Evolutionary conservation across 2,888 invertebrate genomes (phyloP).

Genomic region (Ochropleura plecta): DNA sequence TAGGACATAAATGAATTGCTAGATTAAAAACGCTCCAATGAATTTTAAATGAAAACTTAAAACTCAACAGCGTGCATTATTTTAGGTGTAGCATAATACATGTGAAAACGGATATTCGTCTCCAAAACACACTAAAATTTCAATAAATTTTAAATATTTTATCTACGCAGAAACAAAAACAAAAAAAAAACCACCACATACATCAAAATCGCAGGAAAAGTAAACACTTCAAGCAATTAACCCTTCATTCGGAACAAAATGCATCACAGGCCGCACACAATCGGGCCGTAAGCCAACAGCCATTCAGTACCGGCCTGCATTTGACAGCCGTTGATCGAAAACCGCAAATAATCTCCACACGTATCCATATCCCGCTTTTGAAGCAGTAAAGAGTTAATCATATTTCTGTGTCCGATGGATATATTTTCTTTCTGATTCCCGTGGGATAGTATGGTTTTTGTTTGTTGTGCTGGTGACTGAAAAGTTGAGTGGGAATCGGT

Average conservation of each 20-base stretch:
- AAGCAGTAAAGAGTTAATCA: conserved; percentile 22
- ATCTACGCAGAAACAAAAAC: not conserved
- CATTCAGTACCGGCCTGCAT: conserved; percentile 22
- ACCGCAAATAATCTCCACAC: conserved; percentile 34
- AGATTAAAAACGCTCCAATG: not conserved
- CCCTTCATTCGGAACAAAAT: conserved; percentile 38
- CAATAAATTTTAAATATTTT: not conserved
- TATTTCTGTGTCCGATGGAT: conserved; percentile 13
- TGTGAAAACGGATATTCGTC: not conserved
- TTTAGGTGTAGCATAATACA: not conserved
- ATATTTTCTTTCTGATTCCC: conserved; percentile 8
- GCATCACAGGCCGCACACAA: conserved; percentile 21
- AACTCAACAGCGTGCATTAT: not conserved
- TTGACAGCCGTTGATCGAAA: conserved; percentile 51
- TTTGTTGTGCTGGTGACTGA: not conserved
- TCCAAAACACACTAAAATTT: too few species aligned
- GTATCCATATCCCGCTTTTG: conserved; percentile 23
- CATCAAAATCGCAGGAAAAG: conserved; percentile 10
- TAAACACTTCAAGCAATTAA: conserved; percentile 47
- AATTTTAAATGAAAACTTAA: not conserved
- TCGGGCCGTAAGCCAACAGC: conserved; percentile 10
- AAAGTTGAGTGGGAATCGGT: too few species aligned
- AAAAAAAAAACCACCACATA: conserved; percentile 5
- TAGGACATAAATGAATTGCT: too few species aligned
- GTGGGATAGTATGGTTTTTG: not conserved